phyloP scores from a whole-genome alignment of 2,888 invertebrate genomes.

The Acronicta leporina region DNA sequence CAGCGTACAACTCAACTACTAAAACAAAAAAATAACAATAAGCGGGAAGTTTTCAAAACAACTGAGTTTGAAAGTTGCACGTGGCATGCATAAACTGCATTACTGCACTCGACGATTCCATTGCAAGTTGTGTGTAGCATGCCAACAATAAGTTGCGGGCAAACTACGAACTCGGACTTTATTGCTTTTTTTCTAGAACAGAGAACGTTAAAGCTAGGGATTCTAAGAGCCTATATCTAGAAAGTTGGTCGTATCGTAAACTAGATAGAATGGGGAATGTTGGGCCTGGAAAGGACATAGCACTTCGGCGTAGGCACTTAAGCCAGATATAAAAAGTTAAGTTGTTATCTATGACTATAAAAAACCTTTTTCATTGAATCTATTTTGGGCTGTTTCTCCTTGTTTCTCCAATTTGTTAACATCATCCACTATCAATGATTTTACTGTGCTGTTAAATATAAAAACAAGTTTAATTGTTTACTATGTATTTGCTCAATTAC shows the following conservation, averaged over 20 bases:
- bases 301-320: conserved; percentile 20
- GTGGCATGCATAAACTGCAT: conserved; percentile 50
- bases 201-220: conserved; percentile 27
- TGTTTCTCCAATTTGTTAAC: background rate
- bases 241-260: conserved; percentile 40
- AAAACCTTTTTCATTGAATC: conserved; percentile 32
- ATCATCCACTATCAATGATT: too few species aligned
- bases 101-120: conserved; percentile 57
- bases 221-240: conserved; percentile 27
- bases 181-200: conserved; percentile 44
- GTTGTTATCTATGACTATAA: conserved; percentile 25
- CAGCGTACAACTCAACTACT: conserved; percentile 23
- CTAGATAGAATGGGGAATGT: conserved; percentile 14
- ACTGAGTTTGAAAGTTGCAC: conserved; percentile 53
- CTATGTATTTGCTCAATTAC: too few species aligned
- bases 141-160: conserved; percentile 41
- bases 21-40: conserved; percentile 39
- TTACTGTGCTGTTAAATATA: too few species aligned
- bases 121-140: conserved; percentile 46
- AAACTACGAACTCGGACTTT: conserved; percentile 48
- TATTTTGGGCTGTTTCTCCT: conserved; percentile 15
- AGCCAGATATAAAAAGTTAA: conserved; percentile 15
- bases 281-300: conserved; percentile 1
- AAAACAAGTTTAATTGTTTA: too few species aligned
- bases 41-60: conserved; percentile 47